Base-by-base conservation (phyloP, 2,797 vertebrate species). In the Eutrigla gurnardus region DNA sequence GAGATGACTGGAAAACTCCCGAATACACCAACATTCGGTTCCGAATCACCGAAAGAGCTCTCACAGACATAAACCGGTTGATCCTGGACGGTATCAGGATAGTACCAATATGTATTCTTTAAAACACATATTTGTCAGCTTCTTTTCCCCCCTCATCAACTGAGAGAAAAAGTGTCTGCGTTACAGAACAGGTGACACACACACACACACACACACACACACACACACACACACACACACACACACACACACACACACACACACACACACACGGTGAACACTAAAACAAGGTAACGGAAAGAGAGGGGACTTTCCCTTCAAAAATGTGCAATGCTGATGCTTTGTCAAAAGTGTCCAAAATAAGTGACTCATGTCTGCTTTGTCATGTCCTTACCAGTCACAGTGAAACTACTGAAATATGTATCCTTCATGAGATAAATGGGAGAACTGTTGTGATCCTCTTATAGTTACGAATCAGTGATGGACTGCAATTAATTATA, bases 241-340 rank as follows among this genome's bases (percentile, higher is more conserved):
- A 75, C 68, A 81, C 58, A 4, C 64, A n/a, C n/a, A n/a, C n/a
- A n/a, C n/a, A n/a, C n/a, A n/a, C n/a, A n/a, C n/a, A n/a, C n/a
- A n/a, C n/a, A n/a, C n/a, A n/a, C n/a, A n/a, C n/a, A n/a, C n/a
- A n/a, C n/a, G n/a, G n/a, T 43, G 14, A 72, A 88, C 75, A 86
- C 63, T 43, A 74, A 86, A 79, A 82, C 55, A 75, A 84, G 50
- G 17, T 80, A 75, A 85, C 62, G 10, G 35, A 61, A 79, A 40
- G n/a, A 71, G 58, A 77, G 14, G 65, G n/a, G n/a, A n/a, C n/a
- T 25, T 74, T 77, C 63, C 73, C 73, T 79, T 86, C 79, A 7
- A 70, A 61, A 80, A 88, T 84, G 86, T 86, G 88, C 87, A 86
- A 87, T 17, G 64, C 35, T 64, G 65, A 80, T 69, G 80, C 65